A percentile compares a stretch with the other conserved stretches of the same genome.
phyloP scores from a whole-genome alignment of 64 coral and sea anemone species.

The Exaiptasia diaphana region DNA sequence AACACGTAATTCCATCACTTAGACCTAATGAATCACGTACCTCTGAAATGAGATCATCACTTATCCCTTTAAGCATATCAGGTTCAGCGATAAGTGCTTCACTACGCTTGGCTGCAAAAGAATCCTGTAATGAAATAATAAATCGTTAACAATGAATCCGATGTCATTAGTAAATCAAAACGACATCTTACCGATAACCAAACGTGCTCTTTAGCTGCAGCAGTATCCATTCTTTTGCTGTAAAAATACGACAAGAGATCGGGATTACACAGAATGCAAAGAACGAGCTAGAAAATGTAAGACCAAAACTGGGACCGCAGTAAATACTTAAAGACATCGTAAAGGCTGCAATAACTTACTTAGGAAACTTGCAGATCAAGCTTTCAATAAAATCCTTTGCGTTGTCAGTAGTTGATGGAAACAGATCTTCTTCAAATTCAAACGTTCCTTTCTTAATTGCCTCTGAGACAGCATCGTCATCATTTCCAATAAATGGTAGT shows the following conservation, averaged over 20 bases:
- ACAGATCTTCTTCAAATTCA: constrained; percentile 22
- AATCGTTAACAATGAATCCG: no score
- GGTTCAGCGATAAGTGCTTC: background rate
- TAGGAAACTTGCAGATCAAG: background rate
- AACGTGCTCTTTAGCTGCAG: background rate
- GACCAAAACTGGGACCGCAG: no score
- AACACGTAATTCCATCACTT: no score
- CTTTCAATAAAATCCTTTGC: constrained; percentile 22
- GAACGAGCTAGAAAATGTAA: no score
- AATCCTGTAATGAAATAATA: background rate
- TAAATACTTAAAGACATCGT: no score
- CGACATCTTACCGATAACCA: constrained; percentile 16
- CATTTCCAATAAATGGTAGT: constrained; percentile 43
- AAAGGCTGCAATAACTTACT: background rate
- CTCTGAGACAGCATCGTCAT: constrained; percentile 26
- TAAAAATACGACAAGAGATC: background rate
- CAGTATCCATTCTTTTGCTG: constrained; percentile 26
- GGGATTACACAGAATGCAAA: no score
- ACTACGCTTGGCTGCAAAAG: background rate
- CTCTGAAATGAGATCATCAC: background rate
- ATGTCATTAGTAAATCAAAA: background rate
- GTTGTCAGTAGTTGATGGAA: constrained; percentile 12
- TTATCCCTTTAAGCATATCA: background rate
- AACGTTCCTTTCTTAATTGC: constrained; percentile 14
- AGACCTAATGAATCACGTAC: background rate